A percentile compares a stretch with the other conserved stretches of the same genome.
phyloP scores from a whole-genome alignment of 2,888 invertebrate species.

The Cerastoderma edule region DNA sequence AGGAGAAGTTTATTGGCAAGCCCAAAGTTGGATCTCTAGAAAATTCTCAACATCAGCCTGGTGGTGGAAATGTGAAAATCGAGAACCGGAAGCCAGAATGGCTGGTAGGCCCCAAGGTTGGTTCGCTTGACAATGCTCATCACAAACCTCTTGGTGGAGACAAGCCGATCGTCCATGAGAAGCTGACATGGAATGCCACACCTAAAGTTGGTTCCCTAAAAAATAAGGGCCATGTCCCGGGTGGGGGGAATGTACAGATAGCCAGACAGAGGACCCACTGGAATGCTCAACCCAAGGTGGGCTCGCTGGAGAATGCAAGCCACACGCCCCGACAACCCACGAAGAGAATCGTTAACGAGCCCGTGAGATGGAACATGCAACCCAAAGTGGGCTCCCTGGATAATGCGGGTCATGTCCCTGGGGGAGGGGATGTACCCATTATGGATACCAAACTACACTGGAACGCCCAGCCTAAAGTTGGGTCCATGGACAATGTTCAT shows the following conservation, averaged over 20 bases:
- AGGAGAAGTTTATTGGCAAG: constrained; percentile 87
- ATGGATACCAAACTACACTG: constrained; percentile 63
- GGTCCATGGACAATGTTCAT: constrained; percentile 69
- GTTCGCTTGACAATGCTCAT: constrained; percentile 68
- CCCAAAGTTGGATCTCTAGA: constrained; percentile 96
- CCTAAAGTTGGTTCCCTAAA: constrained; percentile 92
- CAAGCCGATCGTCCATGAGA: constrained; percentile 59
- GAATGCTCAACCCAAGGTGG: constrained; percentile 70
- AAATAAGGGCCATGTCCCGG: constrained; percentile 49
- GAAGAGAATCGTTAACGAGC: constrained; percentile 49
- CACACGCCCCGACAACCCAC: constrained; percentile 70
- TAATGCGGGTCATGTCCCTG: constrained; percentile 61
- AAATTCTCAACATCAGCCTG: constrained; percentile 91
- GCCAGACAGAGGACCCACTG: constrained; percentile 58
- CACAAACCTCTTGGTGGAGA: constrained; percentile 64
- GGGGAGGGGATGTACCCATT: constrained; percentile 65
- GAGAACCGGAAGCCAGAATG: constrained; percentile 49
- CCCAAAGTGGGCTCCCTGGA: constrained; percentile 71
- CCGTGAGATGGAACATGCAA: constrained; percentile 47
- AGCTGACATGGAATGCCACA: constrained; percentile 87
- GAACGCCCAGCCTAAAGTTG: constrained; percentile 68
- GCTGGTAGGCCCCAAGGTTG: constrained; percentile 64
- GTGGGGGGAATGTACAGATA: constrained; percentile 61
- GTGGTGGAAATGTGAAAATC: constrained; percentile 78
- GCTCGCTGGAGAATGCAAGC: constrained; percentile 72